Conservation (phyloP, 2,888 invertebrate species). For the Pteria penguin region DNA sequence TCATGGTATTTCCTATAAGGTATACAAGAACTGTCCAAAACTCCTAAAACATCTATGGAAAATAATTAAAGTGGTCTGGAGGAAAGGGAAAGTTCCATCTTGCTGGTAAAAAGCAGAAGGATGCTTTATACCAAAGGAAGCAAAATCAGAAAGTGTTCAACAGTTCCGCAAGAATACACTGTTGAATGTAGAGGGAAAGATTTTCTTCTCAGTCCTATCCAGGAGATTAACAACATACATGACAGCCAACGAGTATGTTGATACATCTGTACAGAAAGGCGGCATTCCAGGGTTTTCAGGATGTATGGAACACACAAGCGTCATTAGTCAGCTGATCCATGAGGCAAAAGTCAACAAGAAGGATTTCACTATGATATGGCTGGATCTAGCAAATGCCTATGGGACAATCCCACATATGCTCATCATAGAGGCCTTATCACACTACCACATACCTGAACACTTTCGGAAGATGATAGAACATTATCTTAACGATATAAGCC, state of each 20-base stretch:
- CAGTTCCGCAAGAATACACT: background rate
- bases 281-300: background rate
- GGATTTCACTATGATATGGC: background rate
- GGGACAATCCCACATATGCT: background rate
- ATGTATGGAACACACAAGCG: background rate
- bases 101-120: background rate
- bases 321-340: background rate
- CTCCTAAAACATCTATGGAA: background rate
- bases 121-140: background rate
- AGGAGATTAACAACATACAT: slow-evolving; percentile 18
- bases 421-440: background rate
- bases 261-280: slow-evolving; percentile 38
- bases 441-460: background rate
- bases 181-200: background rate
- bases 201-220: slow-evolving; percentile 17
- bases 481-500: background rate
- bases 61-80: background rate
- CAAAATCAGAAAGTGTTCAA: background rate
- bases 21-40: slow-evolving; percentile 6
- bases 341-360: background rate
- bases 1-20: background rate
- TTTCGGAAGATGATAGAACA: background rate
- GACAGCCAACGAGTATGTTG: slow-evolving; percentile 25
- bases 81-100: background rate
- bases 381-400: background rate